Evolutionary conservation across 2,888 invertebrate species (phyloP).

Genomic region (Aquatica leii): DNA sequence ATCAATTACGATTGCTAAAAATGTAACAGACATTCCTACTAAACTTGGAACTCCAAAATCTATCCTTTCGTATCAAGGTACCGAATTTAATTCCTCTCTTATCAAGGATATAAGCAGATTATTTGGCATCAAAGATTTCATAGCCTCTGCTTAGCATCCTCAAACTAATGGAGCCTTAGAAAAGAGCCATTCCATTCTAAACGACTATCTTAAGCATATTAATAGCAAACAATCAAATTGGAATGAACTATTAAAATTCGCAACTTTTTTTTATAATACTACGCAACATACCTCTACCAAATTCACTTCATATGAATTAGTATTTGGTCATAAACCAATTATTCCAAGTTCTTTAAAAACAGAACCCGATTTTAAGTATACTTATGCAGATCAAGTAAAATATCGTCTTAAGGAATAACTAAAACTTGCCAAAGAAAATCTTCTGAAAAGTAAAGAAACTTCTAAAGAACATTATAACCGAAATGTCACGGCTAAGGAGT

Average conservation of each 20-base stretch:
- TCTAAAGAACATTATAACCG: background rate
- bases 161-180: constrained; percentile 1
- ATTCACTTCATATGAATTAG: constrained; percentile 47
- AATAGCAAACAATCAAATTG: constrained; percentile 32
- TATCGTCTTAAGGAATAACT: background rate
- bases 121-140: constrained; percentile 43
- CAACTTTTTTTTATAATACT: constrained; percentile 43
- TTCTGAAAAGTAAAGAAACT: too few relatives aligned
- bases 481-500: background rate
- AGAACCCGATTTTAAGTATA: background rate
- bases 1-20: too few relatives aligned
- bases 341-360: constrained; percentile 25
- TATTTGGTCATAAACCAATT: constrained; percentile 44
- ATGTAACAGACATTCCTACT: constrained; percentile 23
- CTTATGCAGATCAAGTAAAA: background rate
- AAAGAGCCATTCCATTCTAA: constrained; percentile 39
- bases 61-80: background rate
- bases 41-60: constrained; percentile 1
- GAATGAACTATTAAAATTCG: background rate
- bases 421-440: background rate
- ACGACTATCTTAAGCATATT: constrained; percentile 36
- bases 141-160: background rate
- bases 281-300: constrained; percentile 45
- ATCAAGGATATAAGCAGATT: constrained; percentile 29
- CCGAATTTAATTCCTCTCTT: constrained; percentile 36